A percentile compares a stretch with the other conserved stretches of the same genome.
Conservation (phyloP, 2,113 vertebrate genomes). For the Mastomys natalensis region DNA sequence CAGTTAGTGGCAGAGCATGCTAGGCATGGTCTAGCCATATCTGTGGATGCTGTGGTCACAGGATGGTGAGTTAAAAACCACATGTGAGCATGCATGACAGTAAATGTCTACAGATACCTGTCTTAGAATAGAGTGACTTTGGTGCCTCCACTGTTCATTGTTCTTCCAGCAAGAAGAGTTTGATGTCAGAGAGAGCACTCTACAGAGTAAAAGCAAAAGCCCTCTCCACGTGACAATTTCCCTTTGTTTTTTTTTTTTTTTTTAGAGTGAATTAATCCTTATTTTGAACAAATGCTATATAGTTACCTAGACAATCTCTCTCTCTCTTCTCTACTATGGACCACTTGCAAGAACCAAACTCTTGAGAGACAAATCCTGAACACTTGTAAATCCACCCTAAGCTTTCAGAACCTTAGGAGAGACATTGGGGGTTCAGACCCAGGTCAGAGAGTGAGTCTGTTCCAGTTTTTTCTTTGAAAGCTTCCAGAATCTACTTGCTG, state of each 20-base stretch:
- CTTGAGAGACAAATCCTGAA: not conserved
- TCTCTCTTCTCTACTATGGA: not conserved
- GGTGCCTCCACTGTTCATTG: not conserved
- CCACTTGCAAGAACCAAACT: not conserved
- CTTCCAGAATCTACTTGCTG: not conserved
- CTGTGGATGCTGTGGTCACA: not conserved
- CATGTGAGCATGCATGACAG: conserved; percentile 30
- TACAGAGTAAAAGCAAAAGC: not conserved
- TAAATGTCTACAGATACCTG: not conserved
- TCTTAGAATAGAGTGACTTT: not conserved
- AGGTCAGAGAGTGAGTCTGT: not conserved
- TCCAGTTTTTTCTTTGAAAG: not conserved
- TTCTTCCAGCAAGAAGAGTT: not conserved
- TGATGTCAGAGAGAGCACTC: not conserved
- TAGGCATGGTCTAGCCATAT: not conserved
- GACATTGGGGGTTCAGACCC: not conserved
- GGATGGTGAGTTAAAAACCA: conserved; percentile 27
- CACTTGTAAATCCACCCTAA: not conserved
- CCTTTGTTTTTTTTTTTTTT: not conserved
- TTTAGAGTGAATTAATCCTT: not conserved
- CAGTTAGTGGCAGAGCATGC: conserved; percentile 10
- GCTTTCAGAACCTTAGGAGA: not conserved
- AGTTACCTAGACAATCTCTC: not conserved
- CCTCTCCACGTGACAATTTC: not conserved
- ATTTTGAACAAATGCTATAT: conserved; percentile 11